A percentile compares a stretch with the other conserved stretches of the same genome.
phyloP scores from a whole-genome alignment of 30 jellyfish, hydroid and myxozoan species.

The Pelagia noctiluca region DNA sequence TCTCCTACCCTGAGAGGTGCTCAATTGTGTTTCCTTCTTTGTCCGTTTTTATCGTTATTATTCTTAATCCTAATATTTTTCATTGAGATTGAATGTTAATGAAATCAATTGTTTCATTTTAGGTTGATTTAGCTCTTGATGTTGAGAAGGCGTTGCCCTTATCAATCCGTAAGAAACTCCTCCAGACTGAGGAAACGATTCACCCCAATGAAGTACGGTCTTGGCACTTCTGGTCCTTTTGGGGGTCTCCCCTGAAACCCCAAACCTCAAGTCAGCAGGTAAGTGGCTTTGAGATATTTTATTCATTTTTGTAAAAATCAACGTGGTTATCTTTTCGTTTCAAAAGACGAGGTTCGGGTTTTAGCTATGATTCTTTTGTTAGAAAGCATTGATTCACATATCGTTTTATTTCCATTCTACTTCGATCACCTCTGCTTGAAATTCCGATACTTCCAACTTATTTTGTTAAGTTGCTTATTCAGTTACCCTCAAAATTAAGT shows the following conservation, averaged over 20 bases:
- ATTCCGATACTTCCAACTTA: too few relatives aligned
- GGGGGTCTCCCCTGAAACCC: slow-evolving; percentile 80
- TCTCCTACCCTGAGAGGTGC: too few relatives aligned
- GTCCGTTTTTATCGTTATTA: not conserved
- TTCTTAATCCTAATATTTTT: not conserved
- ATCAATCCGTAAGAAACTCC: slow-evolving; percentile 69
- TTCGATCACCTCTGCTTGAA: too few relatives aligned
- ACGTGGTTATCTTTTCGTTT: too few relatives aligned
- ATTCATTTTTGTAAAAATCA: too few relatives aligned
- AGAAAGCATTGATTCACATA: too few relatives aligned
- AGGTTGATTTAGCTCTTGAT: slow-evolving; percentile 96
- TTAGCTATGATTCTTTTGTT: too few relatives aligned
- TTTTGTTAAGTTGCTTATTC: too few relatives aligned
- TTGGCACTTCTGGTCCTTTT: slow-evolving; percentile 98
- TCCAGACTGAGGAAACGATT: slow-evolving; percentile 84
- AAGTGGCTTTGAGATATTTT: not conserved
- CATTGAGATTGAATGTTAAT: not conserved
- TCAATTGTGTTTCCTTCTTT: too few relatives aligned
- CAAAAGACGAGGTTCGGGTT: too few relatives aligned
- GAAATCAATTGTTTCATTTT: not conserved
- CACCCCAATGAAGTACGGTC: slow-evolving; percentile 86
- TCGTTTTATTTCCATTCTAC: too few relatives aligned
- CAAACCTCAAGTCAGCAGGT: slow-evolving; percentile 65
- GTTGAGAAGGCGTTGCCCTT: slow-evolving; percentile 97
- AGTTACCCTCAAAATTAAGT: too few relatives aligned